A percentile compares a stretch with the other conserved stretches of the same genome.
These are phyloP conservation scores for Cantharis flavilabris DNA, from an alignment of 2,888 invertebrate genomes.

Conservation along the genomic window DNA sequence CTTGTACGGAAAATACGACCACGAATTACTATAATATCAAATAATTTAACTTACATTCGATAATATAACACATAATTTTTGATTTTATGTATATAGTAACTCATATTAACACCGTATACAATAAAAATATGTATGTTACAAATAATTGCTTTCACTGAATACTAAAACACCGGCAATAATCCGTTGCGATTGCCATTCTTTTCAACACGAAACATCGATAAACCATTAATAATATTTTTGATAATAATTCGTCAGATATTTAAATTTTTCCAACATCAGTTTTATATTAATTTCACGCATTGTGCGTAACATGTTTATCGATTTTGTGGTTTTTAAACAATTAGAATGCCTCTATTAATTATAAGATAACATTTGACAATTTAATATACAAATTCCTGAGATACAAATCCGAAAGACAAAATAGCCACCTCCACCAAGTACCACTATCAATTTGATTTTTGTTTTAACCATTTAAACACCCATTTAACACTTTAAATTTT, in stretches of 20 bases:
- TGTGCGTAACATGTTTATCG: slow-evolving; percentile 2
- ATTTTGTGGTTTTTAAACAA: background rate
- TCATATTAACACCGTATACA: background rate
- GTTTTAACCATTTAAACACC: background rate
- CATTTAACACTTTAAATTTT: background rate
- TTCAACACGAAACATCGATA: background rate
- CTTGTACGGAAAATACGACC: background rate
- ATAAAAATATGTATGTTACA: background rate
- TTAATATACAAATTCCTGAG: background rate
- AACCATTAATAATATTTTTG: background rate
- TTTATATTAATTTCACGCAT: background rate
- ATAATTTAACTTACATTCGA: background rate
- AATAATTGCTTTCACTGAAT: background rate
- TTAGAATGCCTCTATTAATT: slow-evolving; percentile 1
- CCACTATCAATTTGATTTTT: background rate
- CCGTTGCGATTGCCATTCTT: background rate
- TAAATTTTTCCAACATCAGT: background rate
- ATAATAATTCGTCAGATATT: background rate
- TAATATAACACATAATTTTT: background rate
- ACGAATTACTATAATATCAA: background rate
- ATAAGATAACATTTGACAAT: background rate
- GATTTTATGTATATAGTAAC: background rate
- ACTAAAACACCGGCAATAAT: background rate
- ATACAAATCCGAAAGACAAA: background rate
- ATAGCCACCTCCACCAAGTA: background rate